A percentile compares a stretch with the other conserved stretches of the same genome.
Conservation (phyloP, 2,113 vertebrate species). For the Peromyscus leucopus region DNA sequence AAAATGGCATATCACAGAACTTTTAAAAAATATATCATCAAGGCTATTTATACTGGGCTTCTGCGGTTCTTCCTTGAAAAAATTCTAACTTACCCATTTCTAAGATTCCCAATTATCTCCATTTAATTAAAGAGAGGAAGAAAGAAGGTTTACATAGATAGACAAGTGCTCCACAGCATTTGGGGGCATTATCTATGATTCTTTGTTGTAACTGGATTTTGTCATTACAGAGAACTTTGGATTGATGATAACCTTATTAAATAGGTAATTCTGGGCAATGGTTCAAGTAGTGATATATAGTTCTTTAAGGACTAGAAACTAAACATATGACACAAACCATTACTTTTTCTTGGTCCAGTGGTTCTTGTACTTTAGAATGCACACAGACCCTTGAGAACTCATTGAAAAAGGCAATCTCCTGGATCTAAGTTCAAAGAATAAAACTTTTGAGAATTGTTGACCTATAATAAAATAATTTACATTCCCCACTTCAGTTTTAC, state of each 20-base stretch:
- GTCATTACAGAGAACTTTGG: neutral
- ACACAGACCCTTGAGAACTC: neutral
- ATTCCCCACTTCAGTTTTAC: neutral
- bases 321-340: neutral
- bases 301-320: neutral
- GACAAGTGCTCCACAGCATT: neutral
- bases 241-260: neutral
- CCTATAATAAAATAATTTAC: neutral
- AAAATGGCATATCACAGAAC: neutral
- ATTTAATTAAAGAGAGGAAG: neutral
- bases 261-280: neutral
- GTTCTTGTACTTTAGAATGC: neutral
- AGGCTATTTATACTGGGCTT: neutral
- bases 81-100: neutral
- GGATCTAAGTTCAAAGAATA: neutral
- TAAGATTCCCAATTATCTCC: neutral
- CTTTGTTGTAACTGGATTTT: conserved; percentile 5
- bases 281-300: neutral
- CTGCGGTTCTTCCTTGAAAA: neutral
- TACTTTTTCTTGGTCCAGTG: neutral
- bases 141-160: neutral
- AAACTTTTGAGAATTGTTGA: neutral
- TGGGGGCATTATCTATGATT: neutral
- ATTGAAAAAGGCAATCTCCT: neutral
- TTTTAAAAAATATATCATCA: neutral